Base-by-base conservation (phyloP, 2,113 vertebrate genomes). In the Fukomys damarensis region DNA sequence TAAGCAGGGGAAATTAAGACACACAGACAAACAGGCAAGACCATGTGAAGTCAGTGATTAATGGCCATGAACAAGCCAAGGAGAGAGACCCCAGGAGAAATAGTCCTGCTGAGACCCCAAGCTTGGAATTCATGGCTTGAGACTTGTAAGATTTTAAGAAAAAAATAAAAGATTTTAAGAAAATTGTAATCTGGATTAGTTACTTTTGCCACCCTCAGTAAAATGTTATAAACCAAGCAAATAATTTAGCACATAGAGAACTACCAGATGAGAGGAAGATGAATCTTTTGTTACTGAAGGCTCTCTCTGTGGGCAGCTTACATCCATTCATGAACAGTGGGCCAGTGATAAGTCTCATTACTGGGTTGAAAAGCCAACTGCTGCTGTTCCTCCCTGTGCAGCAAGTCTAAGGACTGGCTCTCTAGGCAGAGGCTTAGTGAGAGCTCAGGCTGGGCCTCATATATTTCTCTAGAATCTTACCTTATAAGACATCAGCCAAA, bases 221-320 rank as follows among this genome's bases (percentile, higher is more conserved):
- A 43, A 83, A 20, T 74, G 26, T 32, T 49, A 22, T 41, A 87
- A 58, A 83, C 30, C 56, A 70, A 56, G 52, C 83, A 12, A 68
- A 16, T 56, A 46, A 81, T 0, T 35, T 38, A 56, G 19, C 43
- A 70, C 24, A n/a, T 12, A 58, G 35, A 49, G 68, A 65, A 82
- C 0, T 6, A 63, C 9, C 2, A 22, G 11, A 0, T 19, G 30
- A 63, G 52, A 92, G 30, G n/a, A 22, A 52, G 41, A 41, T 0
- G 0, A 65, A 38, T 30, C 13, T 9, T 22, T 0, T 1, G 0
- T 4, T 4, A 13, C 38, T 0, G 24, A 43, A 43, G 12, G 0
- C 17, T 32, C 79, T 92, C 54, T 83, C 28, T 28, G 22, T 61
- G 80, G 14, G 2, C 1, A 83, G 10, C 6, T 16, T 10, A 2